phyloP scores from a whole-genome alignment of 2,888 invertebrate genomes.

The Leptopterna dolabrata region DNA sequence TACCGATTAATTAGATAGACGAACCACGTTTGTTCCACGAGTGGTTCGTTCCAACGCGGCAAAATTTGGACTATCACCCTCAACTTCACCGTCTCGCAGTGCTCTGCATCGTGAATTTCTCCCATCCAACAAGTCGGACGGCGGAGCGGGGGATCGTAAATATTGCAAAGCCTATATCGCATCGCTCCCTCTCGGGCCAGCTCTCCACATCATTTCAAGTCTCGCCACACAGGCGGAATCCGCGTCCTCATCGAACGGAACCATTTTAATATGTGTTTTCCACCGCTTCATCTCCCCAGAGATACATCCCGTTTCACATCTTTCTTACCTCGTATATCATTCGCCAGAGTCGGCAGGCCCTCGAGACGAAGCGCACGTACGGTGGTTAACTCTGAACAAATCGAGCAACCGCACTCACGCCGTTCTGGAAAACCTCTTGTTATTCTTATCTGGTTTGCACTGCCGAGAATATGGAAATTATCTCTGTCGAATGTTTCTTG shows the following conservation, averaged over 20 bases:
- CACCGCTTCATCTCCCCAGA: not conserved
- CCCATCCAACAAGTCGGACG: constrained; percentile 6
- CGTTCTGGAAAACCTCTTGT: not conserved
- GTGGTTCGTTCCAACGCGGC: no score
- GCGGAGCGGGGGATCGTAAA: constrained; percentile 8
- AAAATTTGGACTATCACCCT: no score
- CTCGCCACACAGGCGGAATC: not conserved
- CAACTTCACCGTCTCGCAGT: not conserved
- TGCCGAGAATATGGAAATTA: not conserved
- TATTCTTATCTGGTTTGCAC: not conserved
- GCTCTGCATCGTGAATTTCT: constrained; percentile 10
- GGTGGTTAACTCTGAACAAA: not conserved
- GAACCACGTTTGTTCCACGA: no score
- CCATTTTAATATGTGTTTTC: constrained; percentile 35
- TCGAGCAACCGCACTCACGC: not conserved
- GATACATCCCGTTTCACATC: not conserved
- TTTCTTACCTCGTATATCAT: not conserved
- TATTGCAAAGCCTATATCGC: constrained; percentile 19
- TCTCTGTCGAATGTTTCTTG: not conserved
- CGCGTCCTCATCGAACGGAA: constrained; percentile 13
- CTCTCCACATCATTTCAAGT: not conserved
- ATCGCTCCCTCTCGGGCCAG: not conserved
- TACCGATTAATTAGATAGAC: no score
- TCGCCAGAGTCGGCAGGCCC: not conserved
- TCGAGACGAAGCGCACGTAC: not conserved